These are phyloP conservation scores for Elanoides forficatus DNA, from an alignment of 2,113 vertebrate genomes.

Conservation along the genomic window DNA sequence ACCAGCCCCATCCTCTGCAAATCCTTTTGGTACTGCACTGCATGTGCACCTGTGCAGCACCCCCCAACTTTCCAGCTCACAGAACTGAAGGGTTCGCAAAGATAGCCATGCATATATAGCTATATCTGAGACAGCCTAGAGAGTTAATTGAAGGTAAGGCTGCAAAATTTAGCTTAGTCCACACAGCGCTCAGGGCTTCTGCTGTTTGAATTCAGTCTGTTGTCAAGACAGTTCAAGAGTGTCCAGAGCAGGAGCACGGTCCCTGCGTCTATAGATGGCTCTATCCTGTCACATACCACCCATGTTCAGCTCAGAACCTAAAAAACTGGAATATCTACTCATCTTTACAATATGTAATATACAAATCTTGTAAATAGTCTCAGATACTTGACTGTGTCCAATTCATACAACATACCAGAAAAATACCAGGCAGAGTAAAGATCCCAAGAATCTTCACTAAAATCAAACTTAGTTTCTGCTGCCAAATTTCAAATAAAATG, in stretches of 20 bases:
- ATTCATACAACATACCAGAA: neutral
- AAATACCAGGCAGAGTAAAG: neutral
- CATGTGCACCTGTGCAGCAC: rapidly evolving
- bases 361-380: neutral
- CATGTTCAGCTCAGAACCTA: neutral
- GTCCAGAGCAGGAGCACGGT: rapidly evolving
- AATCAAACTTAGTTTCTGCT: neutral
- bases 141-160: neutral
- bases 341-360: neutral
- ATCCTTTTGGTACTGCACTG: neutral
- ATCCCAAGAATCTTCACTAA: constrained; percentile 6
- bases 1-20: neutral
- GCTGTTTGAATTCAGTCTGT: neutral
- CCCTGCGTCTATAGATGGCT: neutral
- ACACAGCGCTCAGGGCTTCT: neutral
- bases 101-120: neutral
- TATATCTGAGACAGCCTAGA: neutral
- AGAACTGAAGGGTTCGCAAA: neutral
- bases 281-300: neutral
- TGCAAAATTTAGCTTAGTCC: neutral
- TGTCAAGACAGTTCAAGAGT: neutral
- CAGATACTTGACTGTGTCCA: neutral
- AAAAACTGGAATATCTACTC: neutral
- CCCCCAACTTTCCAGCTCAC: neutral
- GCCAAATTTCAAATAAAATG: constrained; percentile 30